Conservation (phyloP, 2,113 vertebrate species). For the Galbula dea region DNA sequence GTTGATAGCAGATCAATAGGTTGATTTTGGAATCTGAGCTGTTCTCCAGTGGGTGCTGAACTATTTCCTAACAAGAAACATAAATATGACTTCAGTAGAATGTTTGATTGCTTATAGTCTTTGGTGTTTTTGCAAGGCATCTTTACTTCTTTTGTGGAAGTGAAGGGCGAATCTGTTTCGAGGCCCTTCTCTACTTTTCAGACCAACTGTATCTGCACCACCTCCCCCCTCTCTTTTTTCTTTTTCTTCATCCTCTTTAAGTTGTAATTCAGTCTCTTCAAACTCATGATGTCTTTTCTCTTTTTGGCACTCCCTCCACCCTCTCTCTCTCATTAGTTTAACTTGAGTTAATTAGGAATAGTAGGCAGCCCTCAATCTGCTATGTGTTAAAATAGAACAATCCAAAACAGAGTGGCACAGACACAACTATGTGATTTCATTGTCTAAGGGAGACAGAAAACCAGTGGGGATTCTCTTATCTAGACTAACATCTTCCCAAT, state of each 20-base stretch:
- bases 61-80: background rate
- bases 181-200: background rate
- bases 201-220: background rate
- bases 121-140: background rate
- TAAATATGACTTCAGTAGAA: background rate
- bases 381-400: slow-evolving; percentile 69
- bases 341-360: slow-evolving; percentile 81
- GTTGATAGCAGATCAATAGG: background rate
- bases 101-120: background rate
- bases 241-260: slow-evolving; percentile 8
- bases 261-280: slow-evolving; percentile 47
- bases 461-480: slow-evolving; percentile 83
- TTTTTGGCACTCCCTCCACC: background rate
- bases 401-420: slow-evolving; percentile 75
- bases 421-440: slow-evolving; percentile 80
- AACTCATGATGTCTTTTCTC: slow-evolving; percentile 31
- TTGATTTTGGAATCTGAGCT: background rate
- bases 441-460: slow-evolving; percentile 83
- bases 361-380: slow-evolving; percentile 70
- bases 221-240: background rate
- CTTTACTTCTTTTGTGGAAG: background rate
- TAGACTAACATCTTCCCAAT: slow-evolving; percentile 81
- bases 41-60: background rate
- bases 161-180: background rate
- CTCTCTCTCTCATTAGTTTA: slow-evolving; percentile 75